A percentile compares a stretch with the other conserved stretches of the same genome.
Evolutionary conservation across 1,140 invertebrate genomes (phyloP).

Genomic region (Mylabris phalerata): DNA sequence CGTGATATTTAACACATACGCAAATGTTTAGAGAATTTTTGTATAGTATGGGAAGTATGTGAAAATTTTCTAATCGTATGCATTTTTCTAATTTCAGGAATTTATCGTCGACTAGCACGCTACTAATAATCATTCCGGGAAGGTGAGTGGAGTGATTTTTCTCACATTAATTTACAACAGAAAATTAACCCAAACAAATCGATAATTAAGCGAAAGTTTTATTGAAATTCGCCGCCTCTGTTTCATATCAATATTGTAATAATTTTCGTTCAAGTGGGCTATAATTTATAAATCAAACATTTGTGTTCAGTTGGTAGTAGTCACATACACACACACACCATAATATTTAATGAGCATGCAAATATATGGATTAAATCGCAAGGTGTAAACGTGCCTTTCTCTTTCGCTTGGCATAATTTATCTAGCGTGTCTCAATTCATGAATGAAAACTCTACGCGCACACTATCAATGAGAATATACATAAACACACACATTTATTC

Average conservation of each 20-base stretch:
- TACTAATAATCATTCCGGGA: constrained; percentile 9
- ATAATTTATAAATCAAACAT: constrained; percentile 17
- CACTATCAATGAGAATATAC: constrained; percentile 16
- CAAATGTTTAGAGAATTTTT: too few relatives aligned
- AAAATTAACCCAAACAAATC: too few relatives aligned
- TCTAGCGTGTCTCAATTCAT: constrained; percentile 26
- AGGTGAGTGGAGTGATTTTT: constrained; percentile 5
- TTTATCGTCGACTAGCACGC: neutral
- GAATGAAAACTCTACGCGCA: constrained; percentile 15
- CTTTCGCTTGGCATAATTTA: constrained; percentile 28
- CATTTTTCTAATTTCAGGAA: constrained; percentile 11
- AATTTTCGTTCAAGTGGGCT: constrained; percentile 4
- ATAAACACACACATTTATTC: neutral
- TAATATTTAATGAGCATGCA: constrained; percentile 19
- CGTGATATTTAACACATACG: too few relatives aligned
- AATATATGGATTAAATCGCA: constrained; percentile 26
- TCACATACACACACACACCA: neutral
- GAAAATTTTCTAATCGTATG: neutral
- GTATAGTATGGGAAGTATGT: too few relatives aligned
- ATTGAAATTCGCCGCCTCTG: neutral
- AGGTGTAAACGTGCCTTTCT: constrained; percentile 28
- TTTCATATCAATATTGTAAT: neutral
- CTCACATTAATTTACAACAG: neutral
- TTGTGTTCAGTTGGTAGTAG: constrained; percentile 14
- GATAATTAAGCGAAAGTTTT: too few relatives aligned